phyloP scores from a whole-genome alignment of 2,113 vertebrate genomes.

The Labeo catla region DNA sequence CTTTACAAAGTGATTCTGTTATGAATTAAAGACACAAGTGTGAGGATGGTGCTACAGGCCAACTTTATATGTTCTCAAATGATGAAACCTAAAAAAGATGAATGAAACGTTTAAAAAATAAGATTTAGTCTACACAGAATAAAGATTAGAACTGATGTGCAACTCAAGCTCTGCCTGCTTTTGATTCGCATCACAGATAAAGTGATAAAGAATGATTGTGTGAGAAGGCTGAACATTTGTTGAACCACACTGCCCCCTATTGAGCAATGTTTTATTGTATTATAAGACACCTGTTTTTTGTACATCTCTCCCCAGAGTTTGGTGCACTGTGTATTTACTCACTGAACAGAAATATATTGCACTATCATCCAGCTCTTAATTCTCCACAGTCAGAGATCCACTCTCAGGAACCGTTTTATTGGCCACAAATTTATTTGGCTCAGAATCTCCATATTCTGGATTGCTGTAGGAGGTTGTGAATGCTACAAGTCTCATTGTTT shows the following conservation, averaged over 20 bases:
- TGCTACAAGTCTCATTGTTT: constrained; percentile 55
- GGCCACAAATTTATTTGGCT: constrained; percentile 24
- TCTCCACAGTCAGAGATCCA: constrained; percentile 55
- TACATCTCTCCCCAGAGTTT: constrained; percentile 41
- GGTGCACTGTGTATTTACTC: constrained; percentile 49
- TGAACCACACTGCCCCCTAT: neutral
- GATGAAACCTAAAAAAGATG: neutral
- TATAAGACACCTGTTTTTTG: constrained; percentile 41
- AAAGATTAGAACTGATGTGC: no score
- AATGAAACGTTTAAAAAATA: no score
- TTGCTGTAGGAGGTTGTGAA: neutral
- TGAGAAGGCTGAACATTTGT: neutral
- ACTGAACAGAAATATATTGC: constrained; percentile 57
- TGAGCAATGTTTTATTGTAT: neutral
- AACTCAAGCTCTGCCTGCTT: no score
- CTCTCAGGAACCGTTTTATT: neutral
- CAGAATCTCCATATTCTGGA: constrained; percentile 37
- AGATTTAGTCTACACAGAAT: no score
- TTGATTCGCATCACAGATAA: neutral
- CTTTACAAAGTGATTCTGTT: neutral
- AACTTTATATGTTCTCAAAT: neutral
- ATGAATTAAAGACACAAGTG: neutral
- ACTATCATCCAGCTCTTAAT: constrained; percentile 39
- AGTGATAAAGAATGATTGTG: no score
- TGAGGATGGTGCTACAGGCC: neutral